Base-by-base conservation (phyloP, 2,797 vertebrate species). In the Sarcoramphus papa region DNA sequence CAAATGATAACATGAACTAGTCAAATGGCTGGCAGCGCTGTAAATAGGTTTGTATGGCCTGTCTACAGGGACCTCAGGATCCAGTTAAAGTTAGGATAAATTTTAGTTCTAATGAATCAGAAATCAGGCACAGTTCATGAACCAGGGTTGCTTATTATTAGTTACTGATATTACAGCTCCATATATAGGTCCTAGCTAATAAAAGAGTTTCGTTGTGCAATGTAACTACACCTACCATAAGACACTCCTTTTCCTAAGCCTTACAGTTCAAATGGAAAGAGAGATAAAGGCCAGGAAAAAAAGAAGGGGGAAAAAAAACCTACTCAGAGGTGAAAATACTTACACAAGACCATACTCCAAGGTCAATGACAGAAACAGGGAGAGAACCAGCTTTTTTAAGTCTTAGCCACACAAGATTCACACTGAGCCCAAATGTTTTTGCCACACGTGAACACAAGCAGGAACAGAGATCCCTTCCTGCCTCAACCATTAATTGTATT, bases 161-260 rank as follows among this genome's bases (percentile, higher is more conserved):
- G 90, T 91, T 88, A 91, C 85, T 90, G 70, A 90, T 91, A 90
- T 59, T 91, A 63, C 68, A 89, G 14, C 48, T 84, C 41, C 56
- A 41, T 59, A 33, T 48, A 62, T 24, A 83, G 43, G 28, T 88
- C 40, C 21, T 59, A 78, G 24, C 15, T 91, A 67, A 80, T 70
- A 85, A 41, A 6, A 85, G 12, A 51, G 4, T 74, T 89, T 86
- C 41, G 60, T 45, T 77, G 53, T 64, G 31, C 20, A 31, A 6
- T 63, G n/a, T 63, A 91, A 69, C 51, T 81, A 54, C 43, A 69
- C 14, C 19, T 76, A 48, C n/a, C 59, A 25, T 10, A 60, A 87
- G 63, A 70, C 54, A 27, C 7, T 82, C 9, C 30, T 70, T 51
- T 54, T 87, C 35, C 31, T 77, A 73, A 90, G 22, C 9, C 37